Percentiles rank a stretch among this genome's conserved stretches.
Evolutionary conservation across 1,140 invertebrate species (phyloP).

Genomic region (Drosophila guanche): DNA sequence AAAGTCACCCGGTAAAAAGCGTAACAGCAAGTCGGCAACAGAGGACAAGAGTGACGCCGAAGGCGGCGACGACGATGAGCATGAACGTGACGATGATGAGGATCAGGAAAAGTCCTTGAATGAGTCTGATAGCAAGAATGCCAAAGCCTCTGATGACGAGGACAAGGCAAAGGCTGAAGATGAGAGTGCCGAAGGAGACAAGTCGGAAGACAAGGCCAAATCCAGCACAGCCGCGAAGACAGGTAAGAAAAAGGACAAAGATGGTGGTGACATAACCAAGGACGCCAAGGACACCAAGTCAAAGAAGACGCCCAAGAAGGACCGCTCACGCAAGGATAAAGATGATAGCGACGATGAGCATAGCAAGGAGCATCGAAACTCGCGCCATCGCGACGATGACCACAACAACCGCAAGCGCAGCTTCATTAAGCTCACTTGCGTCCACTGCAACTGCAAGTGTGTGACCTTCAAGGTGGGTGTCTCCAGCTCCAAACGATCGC

Average conservation of each 20-base stretch:
- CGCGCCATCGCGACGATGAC: constrained; percentile 71
- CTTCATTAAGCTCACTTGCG: constrained; percentile 89
- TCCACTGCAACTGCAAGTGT: constrained; percentile 89
- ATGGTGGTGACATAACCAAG: constrained; percentile 39
- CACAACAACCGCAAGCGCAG: constrained; percentile 80
- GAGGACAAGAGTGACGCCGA: constrained; percentile 83
- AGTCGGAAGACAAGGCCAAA: constrained; percentile 63
- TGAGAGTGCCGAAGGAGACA: constrained; percentile 48
- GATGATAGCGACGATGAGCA: constrained; percentile 69
- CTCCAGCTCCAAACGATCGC: too few species aligned
- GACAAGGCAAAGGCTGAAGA: constrained; percentile 66
- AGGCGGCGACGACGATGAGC: constrained; percentile 83
- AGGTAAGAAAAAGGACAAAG: constrained; percentile 81
- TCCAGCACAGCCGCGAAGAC: constrained; percentile 47
- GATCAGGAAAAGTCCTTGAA: constrained; percentile 84
- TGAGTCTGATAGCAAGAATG: constrained; percentile 74
- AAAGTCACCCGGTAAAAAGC: constrained; percentile 64
- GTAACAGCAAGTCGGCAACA: constrained; percentile 49
- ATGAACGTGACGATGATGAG: constrained; percentile 83
- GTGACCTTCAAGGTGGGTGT: constrained; percentile 87
- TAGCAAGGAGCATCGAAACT: constrained; percentile 63
- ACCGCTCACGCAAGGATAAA: constrained; percentile 72
- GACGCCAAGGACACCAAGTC: constrained; percentile 63
- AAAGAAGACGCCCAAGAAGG: constrained; percentile 69
- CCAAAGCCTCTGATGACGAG: constrained; percentile 83